Conservation (phyloP, 2,888 invertebrate species). For the Drosophila birchii region DNA sequence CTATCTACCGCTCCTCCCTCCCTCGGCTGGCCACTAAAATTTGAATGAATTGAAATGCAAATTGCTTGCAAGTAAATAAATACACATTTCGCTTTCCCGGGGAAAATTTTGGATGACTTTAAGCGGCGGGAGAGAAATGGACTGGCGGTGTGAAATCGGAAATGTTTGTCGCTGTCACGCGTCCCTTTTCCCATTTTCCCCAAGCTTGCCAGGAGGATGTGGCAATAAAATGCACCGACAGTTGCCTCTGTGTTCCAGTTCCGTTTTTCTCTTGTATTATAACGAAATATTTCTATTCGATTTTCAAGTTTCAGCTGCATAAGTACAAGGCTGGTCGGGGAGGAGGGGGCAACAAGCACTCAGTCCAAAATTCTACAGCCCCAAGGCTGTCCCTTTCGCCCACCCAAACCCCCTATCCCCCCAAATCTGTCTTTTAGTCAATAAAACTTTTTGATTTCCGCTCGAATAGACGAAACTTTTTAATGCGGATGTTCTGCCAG, state of each 20-base stretch:
- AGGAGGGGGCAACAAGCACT: no score
- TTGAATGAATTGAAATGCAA: constrained; percentile 75
- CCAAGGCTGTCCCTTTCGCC: constrained; percentile 1
- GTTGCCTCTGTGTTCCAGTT: constrained; percentile 40
- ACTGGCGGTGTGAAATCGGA: constrained; percentile 73
- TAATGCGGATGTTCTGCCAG: constrained; percentile 67
- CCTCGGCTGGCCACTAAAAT: constrained; percentile 15
- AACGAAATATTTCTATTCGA: constrained; percentile 56
- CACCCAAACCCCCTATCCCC: background rate
- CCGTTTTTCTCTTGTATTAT: constrained; percentile 43
- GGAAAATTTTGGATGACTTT: constrained; percentile 44
- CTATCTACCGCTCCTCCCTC: background rate
- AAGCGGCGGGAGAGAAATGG: constrained; percentile 29
- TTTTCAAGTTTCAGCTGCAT: constrained; percentile 52
- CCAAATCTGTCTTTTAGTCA: constrained; percentile 54
- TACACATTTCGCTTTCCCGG: constrained; percentile 36
- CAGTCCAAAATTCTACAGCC: background rate
- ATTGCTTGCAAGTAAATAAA: constrained; percentile 67
- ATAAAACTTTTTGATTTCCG: constrained; percentile 80
- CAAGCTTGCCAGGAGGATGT: constrained; percentile 53
- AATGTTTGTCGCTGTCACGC: constrained; percentile 55
- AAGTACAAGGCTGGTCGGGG: background rate
- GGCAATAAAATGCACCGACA: constrained; percentile 74
- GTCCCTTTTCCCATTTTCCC: constrained; percentile 28
- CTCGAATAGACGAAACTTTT: constrained; percentile 74